A percentile compares a stretch with the other conserved stretches of the same genome.
Evolutionary conservation across 2,888 invertebrate genomes (phyloP).

Genomic region (Cecidostiba fungosa): DNA sequence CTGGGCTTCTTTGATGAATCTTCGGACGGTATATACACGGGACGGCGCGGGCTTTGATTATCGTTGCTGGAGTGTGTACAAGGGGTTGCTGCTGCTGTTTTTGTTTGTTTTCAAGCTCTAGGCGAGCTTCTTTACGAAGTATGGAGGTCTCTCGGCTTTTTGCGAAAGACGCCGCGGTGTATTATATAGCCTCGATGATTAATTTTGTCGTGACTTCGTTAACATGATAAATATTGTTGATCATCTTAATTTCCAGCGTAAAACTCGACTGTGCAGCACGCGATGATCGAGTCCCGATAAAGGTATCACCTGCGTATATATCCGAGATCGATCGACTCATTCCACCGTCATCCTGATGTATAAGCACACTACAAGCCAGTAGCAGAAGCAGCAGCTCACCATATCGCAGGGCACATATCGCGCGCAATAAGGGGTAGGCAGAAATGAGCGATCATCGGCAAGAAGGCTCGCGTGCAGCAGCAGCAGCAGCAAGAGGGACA

Average conservation of each 20-base stretch:
- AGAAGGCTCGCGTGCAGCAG: conserved; percentile 37
- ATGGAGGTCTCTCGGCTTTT: too few relatives aligned
- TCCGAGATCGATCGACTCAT: too few relatives aligned
- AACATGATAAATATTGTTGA: too few relatives aligned
- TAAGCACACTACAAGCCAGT: not conserved
- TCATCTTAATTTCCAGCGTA: too few relatives aligned
- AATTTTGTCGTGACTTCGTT: too few relatives aligned
- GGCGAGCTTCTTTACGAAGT: not conserved
- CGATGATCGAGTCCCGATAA: too few relatives aligned
- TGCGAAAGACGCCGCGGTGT: too few relatives aligned
- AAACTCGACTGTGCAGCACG: too few relatives aligned
- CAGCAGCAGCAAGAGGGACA: conserved; percentile 65
- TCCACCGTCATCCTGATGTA: not conserved
- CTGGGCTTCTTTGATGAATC: conserved; percentile 2
- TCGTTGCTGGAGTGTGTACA: conserved; percentile 6
- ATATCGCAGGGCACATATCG: not conserved
- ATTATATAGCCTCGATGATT: too few relatives aligned
- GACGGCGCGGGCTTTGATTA: conserved; percentile 5
- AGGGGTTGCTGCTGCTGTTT: not conserved
- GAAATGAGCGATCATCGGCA: conserved; percentile 22
- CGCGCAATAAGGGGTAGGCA: not conserved
- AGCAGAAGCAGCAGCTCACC: not conserved
- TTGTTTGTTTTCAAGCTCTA: not conserved
- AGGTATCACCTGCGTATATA: too few relatives aligned
- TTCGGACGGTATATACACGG: not conserved